Conservation (phyloP, 2,113 vertebrate species). For the Plecotus auritus region DNA sequence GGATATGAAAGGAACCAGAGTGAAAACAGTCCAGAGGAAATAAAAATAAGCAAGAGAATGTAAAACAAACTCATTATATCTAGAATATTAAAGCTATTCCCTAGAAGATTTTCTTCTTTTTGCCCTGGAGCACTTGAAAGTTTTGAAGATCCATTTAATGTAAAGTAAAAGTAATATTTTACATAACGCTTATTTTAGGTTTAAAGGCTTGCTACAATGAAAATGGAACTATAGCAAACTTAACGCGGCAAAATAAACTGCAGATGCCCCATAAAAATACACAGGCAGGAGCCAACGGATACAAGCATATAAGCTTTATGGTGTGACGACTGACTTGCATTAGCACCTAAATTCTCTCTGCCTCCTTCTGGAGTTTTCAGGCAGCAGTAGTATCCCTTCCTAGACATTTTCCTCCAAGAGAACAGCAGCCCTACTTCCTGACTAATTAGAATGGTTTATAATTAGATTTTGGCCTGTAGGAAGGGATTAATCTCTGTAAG, state of each 20-base stretch:
- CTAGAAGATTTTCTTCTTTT: conserved; percentile 39
- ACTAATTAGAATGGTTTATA: conserved; percentile 65
- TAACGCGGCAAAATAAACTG: conserved; percentile 4
- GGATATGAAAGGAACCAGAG: conserved; percentile 64
- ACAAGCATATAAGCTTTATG: conserved; percentile 10
- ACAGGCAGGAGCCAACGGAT: background rate
- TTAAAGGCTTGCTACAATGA: background rate
- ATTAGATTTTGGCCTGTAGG: conserved; percentile 59
- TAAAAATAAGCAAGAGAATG: conserved; percentile 18
- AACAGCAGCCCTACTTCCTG: conserved; percentile 14
- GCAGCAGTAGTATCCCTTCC: background rate
- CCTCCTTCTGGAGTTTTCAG: background rate
- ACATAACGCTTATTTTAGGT: conserved; percentile 33
- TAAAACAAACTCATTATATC: conserved; percentile 63
- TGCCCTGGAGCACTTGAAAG: background rate
- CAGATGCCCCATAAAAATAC: conserved; percentile 31
- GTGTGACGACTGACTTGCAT: background rate
- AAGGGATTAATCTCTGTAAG: conserved; percentile 56
- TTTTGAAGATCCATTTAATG: conserved; percentile 55
- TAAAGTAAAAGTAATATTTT: conserved; percentile 55
- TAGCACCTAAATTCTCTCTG: background rate
- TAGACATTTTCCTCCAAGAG: background rate
- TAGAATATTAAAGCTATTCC: conserved; percentile 55
- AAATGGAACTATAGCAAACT: background rate
- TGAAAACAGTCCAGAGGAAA: conserved; percentile 52